Conservation (phyloP, 2,888 invertebrate species). For the Onthophagus sagittarius region DNA sequence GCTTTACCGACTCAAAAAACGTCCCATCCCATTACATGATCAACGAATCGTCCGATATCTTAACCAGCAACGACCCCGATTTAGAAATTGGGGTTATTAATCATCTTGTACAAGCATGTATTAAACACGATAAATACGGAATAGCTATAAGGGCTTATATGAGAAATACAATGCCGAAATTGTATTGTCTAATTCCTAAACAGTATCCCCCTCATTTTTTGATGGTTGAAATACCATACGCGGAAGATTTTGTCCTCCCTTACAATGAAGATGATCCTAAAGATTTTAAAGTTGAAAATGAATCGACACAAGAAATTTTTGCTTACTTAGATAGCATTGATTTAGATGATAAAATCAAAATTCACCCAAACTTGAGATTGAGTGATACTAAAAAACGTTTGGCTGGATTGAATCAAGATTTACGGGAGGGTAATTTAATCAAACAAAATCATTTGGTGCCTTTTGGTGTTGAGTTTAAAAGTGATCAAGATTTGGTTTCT, state of each 20-base stretch:
- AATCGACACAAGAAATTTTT: slow-evolving; percentile 9
- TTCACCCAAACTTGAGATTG: slow-evolving; percentile 15
- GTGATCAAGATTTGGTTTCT: too few relatives aligned
- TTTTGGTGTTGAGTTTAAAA: too few relatives aligned
- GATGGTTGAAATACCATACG: slow-evolving; percentile 18
- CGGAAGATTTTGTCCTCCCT: slow-evolving; percentile 12
- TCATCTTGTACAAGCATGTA: slow-evolving; percentile 16
- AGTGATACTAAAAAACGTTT: slow-evolving; percentile 12
- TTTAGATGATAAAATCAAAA: slow-evolving; percentile 11
- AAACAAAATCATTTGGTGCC: too few relatives aligned
- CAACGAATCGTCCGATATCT: background rate
- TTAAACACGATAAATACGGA: slow-evolving; percentile 11
- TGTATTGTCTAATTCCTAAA: slow-evolving; percentile 18
- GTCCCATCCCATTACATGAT: slow-evolving; percentile 4
- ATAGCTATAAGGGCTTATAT: slow-evolving; percentile 19
- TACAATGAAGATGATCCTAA: slow-evolving; percentile 14
- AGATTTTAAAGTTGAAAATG: slow-evolving; percentile 1
- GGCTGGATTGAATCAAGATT: background rate
- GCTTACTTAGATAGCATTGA: slow-evolving; percentile 13
- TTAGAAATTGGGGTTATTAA: slow-evolving; percentile 7
- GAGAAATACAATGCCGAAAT: slow-evolving; percentile 17
- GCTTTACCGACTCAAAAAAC: slow-evolving; percentile 17
- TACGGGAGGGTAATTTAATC: too few relatives aligned
- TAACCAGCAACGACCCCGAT: background rate
- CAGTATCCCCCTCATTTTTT: slow-evolving; percentile 13